These are phyloP conservation scores for Globodera ellingtonae DNA, from an alignment of 1,140 invertebrate species.

Conservation along the genomic window DNA sequence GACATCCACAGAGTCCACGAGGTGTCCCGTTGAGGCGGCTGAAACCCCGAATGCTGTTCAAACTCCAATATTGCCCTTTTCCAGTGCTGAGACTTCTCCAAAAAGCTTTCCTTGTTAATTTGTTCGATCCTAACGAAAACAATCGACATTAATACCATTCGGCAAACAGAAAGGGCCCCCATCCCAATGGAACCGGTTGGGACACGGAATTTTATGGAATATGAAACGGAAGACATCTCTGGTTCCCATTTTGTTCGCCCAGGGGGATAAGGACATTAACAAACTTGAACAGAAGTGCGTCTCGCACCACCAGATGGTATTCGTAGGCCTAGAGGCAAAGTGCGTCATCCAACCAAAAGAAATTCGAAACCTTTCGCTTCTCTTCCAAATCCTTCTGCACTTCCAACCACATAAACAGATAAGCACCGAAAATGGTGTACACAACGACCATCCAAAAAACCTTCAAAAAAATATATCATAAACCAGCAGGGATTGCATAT, in stretches of 20 bases:
- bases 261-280: background rate
- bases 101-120: slow-evolving; percentile 11
- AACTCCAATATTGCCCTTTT: slow-evolving; percentile 49
- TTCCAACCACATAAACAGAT: slow-evolving; percentile 47
- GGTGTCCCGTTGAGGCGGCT: slow-evolving; percentile 46
- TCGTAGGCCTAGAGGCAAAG: background rate
- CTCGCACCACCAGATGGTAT: slow-evolving; percentile 48
- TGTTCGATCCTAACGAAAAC: background rate
- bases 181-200: no score
- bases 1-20: slow-evolving; percentile 56
- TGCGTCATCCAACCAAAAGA: background rate
- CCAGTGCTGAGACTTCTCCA: slow-evolving; percentile 24
- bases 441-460: slow-evolving; percentile 40
- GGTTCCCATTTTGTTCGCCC: no score
- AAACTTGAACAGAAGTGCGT: slow-evolving; percentile 49
- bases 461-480: background rate
- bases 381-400: slow-evolving; percentile 47
- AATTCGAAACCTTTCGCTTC: slow-evolving; percentile 38
- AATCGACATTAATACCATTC: no score
- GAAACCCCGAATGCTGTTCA: slow-evolving; percentile 39
- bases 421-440: slow-evolving; percentile 39
- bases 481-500: no score
- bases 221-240: no score
- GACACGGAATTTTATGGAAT: no score
- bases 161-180: no score